Evolutionary conservation across 2,113 vertebrate species (phyloP).

Genomic region (Trematocara variabile): DNA sequence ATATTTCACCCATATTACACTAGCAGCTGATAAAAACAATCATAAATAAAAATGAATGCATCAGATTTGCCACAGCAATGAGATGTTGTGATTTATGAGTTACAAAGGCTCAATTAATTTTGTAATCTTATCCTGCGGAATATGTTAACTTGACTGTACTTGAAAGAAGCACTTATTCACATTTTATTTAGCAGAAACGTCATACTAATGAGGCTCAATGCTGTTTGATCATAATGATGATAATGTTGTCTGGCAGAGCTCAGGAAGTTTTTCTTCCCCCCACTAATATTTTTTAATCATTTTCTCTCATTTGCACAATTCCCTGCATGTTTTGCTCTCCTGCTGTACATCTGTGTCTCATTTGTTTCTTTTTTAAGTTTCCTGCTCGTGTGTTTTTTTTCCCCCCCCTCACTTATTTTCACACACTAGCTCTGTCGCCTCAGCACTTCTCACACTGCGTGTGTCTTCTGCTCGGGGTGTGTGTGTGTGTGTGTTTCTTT

Average conservation of each 20-base stretch:
- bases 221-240: background rate
- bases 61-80: background rate
- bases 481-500: constrained; percentile 18
- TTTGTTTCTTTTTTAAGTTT: constrained; percentile 4
- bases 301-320: background rate
- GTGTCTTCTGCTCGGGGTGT: background rate
- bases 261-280: background rate
- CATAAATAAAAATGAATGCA: background rate
- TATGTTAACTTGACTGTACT: background rate
- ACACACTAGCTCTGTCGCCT: constrained; percentile 30
- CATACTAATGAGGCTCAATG: background rate
- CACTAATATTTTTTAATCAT: background rate
- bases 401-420: background rate
- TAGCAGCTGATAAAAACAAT: background rate
- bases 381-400: background rate
- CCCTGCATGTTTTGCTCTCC: background rate
- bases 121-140: background rate
- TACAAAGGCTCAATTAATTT: background rate
- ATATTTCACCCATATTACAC: background rate
- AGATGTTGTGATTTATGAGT: background rate
- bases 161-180: background rate
- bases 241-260: background rate
- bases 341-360: background rate
- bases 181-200: background rate
- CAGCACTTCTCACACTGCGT: constrained; percentile 28